Evolutionary conservation across 2,113 vertebrate species (phyloP).

Genomic region (Numida meleagris): DNA sequence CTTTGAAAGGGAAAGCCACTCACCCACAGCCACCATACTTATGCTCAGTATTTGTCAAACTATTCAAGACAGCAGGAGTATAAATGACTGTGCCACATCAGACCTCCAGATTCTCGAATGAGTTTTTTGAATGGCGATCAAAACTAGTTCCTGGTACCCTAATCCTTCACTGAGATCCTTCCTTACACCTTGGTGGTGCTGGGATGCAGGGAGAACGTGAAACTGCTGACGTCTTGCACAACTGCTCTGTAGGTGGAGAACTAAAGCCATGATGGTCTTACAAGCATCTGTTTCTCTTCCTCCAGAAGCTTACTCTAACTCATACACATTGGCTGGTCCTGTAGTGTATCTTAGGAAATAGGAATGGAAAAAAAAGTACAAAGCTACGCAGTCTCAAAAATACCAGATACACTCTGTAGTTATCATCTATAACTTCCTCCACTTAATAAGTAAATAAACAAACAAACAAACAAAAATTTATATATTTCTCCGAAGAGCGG

Average conservation of each 20-base stretch:
- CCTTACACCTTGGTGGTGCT: not conserved
- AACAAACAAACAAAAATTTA: too few species aligned
- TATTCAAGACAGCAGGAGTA: not conserved
- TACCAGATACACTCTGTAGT: not conserved
- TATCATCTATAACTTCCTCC: not conserved
- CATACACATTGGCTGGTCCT: rapidly evolving
- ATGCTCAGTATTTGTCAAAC: not conserved
- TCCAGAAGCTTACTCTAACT: not conserved
- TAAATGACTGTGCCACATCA: not conserved
- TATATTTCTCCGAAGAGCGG: not conserved
- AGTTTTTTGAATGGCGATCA: not conserved
- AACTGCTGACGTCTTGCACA: not conserved
- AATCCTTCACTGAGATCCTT: not conserved
- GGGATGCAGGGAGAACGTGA: not conserved
- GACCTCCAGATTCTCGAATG: not conserved
- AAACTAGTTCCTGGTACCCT: not conserved
- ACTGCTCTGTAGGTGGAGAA: not conserved
- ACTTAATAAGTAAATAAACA: too few species aligned
- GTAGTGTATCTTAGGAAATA: not conserved
- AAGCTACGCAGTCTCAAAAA: not conserved
- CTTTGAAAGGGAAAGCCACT: not conserved
- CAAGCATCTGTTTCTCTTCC: not conserved
- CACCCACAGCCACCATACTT: not conserved
- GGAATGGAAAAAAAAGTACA: not conserved
- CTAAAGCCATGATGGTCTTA: not conserved